phyloP scores from a whole-genome alignment of 2,797 vertebrate genomes.

The Tadarida brasiliensis region DNA sequence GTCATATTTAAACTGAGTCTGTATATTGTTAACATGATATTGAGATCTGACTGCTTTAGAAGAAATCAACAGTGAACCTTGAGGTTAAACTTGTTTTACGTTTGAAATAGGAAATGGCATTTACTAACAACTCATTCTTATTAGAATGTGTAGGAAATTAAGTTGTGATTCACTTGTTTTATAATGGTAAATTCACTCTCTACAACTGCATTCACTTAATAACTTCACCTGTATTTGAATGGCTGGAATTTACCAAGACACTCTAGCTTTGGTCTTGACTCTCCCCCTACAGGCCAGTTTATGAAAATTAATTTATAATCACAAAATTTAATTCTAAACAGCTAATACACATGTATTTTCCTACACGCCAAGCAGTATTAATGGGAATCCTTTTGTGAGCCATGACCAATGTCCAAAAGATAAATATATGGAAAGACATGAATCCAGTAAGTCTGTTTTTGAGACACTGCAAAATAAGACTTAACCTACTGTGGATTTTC shows the following conservation, averaged over 20 bases:
- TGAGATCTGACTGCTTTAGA: neutral
- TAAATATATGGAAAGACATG: neutral
- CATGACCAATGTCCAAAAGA: neutral
- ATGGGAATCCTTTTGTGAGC: neutral
- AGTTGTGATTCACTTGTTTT: neutral
- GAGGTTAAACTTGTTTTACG: neutral
- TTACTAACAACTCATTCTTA: neutral
- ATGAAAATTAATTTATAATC: neutral
- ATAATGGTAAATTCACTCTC: neutral
- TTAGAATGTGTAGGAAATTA: neutral
- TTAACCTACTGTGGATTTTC: neutral
- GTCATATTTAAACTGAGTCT: neutral
- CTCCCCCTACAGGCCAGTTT: neutral
- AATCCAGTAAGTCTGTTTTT: neutral
- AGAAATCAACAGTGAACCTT: neutral
- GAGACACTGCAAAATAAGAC: neutral
- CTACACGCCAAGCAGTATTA: neutral
- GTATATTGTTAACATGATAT: neutral
- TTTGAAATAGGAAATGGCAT: neutral
- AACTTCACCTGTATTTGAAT: neutral
- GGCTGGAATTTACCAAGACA: neutral
- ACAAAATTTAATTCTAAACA: conserved; percentile 7
- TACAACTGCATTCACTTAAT: neutral
- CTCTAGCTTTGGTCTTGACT: neutral
- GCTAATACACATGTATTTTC: neutral